A percentile compares a stretch with the other conserved stretches of the same genome.
Conservation (phyloP, 2,113 vertebrate species). For the Ailuropoda melanoleuca region DNA sequence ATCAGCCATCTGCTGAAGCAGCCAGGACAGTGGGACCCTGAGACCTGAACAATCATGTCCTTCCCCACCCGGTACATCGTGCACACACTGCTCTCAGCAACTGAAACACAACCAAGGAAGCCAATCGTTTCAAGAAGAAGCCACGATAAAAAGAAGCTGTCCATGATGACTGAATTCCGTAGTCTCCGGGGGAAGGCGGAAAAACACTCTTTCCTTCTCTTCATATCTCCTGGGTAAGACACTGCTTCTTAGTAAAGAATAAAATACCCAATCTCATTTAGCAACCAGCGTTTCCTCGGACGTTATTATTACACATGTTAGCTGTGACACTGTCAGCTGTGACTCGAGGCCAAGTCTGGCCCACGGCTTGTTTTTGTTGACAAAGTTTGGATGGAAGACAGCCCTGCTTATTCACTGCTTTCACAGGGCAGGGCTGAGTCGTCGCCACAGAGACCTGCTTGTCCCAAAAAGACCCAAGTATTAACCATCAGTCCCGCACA, state of each 20-base stretch:
- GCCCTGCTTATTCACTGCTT: not conserved
- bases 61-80: not conserved
- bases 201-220: not conserved
- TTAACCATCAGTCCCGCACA: not conserved
- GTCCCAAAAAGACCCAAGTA: not conserved
- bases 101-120: not conserved
- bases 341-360: not conserved
- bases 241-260: slow-evolving; percentile 15
- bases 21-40: not conserved
- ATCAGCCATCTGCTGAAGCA: not conserved
- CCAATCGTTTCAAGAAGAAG: not conserved
- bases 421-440: not conserved
- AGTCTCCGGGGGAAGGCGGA: not conserved
- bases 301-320: not conserved
- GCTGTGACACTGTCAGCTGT: not conserved
- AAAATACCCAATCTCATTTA: not conserved
- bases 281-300: slow-evolving; percentile 14
- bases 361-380: not conserved
- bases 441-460: not conserved
- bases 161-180: not conserved
- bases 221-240: not conserved
- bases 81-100: not conserved
- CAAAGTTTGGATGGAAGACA: not conserved
- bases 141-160: not conserved
- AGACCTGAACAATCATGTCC: not conserved